Conservation (phyloP, 2,113 vertebrate species). For the Carettochelys insculpta region DNA sequence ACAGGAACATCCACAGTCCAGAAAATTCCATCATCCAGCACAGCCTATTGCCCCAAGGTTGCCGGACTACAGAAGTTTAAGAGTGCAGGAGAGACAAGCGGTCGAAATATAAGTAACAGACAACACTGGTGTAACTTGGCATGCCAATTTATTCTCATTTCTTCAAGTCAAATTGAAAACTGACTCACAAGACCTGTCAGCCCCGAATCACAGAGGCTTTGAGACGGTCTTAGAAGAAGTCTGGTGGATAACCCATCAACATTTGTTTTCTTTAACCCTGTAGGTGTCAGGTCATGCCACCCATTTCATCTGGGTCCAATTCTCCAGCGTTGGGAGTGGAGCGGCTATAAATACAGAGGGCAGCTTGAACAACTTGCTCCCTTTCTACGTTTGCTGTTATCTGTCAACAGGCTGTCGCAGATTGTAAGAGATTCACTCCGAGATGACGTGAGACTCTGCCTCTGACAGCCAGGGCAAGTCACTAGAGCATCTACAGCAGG, state of each 20-base stretch:
- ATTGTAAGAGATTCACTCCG: not conserved
- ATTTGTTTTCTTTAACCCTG: not conserved
- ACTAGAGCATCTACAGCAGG: no score
- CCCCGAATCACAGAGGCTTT: not conserved
- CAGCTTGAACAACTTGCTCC: rapidly evolving
- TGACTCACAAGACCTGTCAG: not conserved
- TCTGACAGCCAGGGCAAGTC: no score
- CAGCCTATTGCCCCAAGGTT: no score
- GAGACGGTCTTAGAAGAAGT: not conserved
- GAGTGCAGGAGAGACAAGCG: no score
- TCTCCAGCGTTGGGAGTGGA: not conserved
- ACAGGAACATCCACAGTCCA: no score
- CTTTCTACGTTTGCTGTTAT: not conserved
- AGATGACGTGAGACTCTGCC: no score
- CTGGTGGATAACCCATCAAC: not conserved
- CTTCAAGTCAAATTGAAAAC: not conserved
- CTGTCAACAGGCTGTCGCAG: slow-evolving; percentile 49
- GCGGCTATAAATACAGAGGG: slow-evolving; percentile 19
- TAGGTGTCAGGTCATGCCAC: not conserved
- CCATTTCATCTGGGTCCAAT: not conserved
- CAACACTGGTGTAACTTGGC: not conserved
- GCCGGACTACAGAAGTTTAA: no score
- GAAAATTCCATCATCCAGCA: no score
- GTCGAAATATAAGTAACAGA: no score
- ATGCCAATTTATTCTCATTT: rapidly evolving